phyloP scores from a whole-genome alignment of 2,888 invertebrate species.

The Camponotus fellah region DNA sequence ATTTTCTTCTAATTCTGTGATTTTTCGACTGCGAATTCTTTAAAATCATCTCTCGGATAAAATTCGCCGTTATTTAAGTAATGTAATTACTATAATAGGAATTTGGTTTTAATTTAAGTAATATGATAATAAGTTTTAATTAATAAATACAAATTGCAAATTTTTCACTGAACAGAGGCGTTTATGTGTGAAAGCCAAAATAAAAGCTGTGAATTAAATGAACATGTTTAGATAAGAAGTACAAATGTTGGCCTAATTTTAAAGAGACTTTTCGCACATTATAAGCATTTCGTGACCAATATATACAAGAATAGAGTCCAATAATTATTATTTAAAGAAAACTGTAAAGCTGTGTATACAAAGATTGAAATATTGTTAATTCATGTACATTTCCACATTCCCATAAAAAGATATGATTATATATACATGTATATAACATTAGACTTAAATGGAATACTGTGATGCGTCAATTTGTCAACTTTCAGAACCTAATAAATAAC shows the following conservation, averaged over 20 bases:
- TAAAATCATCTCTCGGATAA: background rate
- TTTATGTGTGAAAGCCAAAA: conserved; percentile 28
- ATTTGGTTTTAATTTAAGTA: background rate
- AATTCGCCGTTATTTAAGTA: background rate
- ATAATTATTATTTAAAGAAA: conserved; percentile 26
- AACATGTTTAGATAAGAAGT: conserved; percentile 12
- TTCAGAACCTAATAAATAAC: conserved; percentile 35
- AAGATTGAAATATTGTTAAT: background rate
- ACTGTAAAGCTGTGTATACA: background rate
- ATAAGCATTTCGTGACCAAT: conserved; percentile 33
- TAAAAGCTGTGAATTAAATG: conserved; percentile 37
- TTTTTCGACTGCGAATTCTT: background rate
- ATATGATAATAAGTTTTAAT: background rate
- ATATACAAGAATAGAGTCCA: conserved; percentile 26
- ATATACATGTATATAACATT: conserved; percentile 26
- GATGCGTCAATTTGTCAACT: conserved; percentile 54
- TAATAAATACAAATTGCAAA: background rate
- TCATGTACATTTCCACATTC: conserved; percentile 30
- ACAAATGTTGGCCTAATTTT: conserved; percentile 46
- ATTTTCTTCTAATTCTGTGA: background rate
- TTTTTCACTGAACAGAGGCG: conserved; percentile 29
- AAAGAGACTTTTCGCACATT: background rate
- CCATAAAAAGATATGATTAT: conserved; percentile 28
- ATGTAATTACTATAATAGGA: background rate
- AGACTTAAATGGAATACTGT: conserved; percentile 60